These are phyloP conservation scores for Leptodactylus fuscus DNA, from an alignment of 2,113 vertebrate genomes.

Conservation along the genomic window DNA sequence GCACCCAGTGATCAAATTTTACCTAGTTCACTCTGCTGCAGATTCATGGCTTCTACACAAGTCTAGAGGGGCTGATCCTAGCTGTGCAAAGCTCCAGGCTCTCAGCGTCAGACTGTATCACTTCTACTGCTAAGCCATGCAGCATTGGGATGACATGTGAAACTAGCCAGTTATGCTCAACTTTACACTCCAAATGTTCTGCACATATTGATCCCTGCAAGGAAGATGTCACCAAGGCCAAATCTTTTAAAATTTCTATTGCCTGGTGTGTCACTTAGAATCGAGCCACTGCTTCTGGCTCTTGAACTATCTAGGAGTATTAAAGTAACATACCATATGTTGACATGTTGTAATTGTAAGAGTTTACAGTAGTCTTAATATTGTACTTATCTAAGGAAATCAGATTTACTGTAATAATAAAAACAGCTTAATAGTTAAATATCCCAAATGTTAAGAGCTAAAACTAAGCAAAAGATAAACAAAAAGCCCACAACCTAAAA, in stretches of 20 bases:
- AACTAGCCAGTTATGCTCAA: constrained; percentile 76
- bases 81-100: constrained; percentile 76
- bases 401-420: too few species aligned
- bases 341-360: background rate
- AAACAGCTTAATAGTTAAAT: too few species aligned
- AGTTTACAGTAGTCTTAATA: background rate
- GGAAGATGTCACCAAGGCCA: constrained; percentile 66
- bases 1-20: constrained; percentile 75
- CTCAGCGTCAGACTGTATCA: constrained; percentile 80
- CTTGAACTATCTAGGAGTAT: background rate
- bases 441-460: too few species aligned
- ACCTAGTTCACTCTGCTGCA: constrained; percentile 82
- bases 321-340: background rate
- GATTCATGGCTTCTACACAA: constrained; percentile 82
- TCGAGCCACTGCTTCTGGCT: background rate
- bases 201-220: constrained; percentile 73
- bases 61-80: constrained; percentile 64
- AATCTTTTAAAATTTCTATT: constrained; percentile 57
- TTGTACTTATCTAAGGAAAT: background rate
- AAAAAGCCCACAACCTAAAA: too few species aligned
- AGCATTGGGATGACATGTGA: constrained; percentile 82
- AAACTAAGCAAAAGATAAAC: too few species aligned
- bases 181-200: constrained; percentile 81
- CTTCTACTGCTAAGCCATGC: constrained; percentile 75
- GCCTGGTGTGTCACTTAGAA: constrained; percentile 18